Base-by-base conservation (phyloP, 37 sponge, comb jelly and placozoan genomes). In the Geodia barretti region DNA sequence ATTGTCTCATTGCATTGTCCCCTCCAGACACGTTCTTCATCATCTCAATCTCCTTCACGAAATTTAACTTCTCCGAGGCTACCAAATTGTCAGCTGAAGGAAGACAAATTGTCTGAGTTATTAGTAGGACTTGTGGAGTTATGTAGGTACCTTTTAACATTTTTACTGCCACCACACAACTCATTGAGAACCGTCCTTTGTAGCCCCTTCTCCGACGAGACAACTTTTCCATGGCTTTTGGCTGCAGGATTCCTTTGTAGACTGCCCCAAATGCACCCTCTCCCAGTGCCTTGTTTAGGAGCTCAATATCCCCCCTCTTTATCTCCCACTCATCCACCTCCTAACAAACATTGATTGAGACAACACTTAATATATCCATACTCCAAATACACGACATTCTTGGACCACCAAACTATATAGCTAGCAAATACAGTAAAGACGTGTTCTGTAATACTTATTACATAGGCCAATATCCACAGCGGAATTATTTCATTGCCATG, bases 231-330 rank as follows among this genome's bases (percentile, higher is more conserved):
- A 19, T 30, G 1, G 42, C 33, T 11, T 42, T 24, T 4, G 68
- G 70, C 40, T 4, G 24, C 23, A 90, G 59, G 14, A 31, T 25
- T 4, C 91, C 92, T 41, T 84, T 87, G 70, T 62, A 84, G 31
- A 92, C 92, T 70, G 84, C 88, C 4, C 92, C 88, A 83, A 87
- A 92, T 40, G 47, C 60, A 0, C 92, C 92, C 60, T 87, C 66
- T 2, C 92, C 92, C 19, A 92, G 70, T 14, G 73, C 58, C 74
- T 78, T 34, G n/a, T 86, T 42, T 35, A 47, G 66, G 26, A 92
- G 68, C 21, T 38, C 64, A 9, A 92, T 40, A 17, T 83, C 75
- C 3, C 38, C 60, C 1, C 41, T 36, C 1, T 41, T 38, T 20
- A 92, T 40, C 43, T 92, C 92, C 92, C 92, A 92, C 39, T 83